Base-by-base conservation (phyloP, 2,797 vertebrate species). In the Anniella stebbinsi region DNA sequence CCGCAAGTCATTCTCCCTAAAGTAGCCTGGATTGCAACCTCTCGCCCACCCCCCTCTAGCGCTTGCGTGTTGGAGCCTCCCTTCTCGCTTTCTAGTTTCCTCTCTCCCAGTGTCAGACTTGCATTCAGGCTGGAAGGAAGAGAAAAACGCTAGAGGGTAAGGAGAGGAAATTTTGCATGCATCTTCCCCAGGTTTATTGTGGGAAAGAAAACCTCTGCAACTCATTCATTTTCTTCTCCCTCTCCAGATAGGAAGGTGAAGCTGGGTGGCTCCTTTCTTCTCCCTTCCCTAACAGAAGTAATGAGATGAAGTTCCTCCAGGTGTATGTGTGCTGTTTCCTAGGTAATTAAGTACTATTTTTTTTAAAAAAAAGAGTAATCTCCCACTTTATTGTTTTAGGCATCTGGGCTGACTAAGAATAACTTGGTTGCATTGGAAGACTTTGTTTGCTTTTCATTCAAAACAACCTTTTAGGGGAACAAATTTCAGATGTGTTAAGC, bases 271-370 rank as follows among this genome's bases (percentile, higher is more conserved):
- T 91, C 82, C 92, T 90, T 93, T 63, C 51, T 8, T 17, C 36
- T 41, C 17, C 30, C 23, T 48, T 51, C 12, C 38, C 80, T 23
- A n/a, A 45, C 60, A 84, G 82, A 30, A 84, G 81, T 2, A 12
- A 84, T n/a, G 94, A 87, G 94, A 97, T 97, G 97, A 93, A 93
- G 83, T 85, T 80, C 80, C 90, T 96, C 89, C 92, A 90, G 93
- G 93, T 96, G 93, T 86, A 94, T 89, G 84, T 93, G 57, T 91
- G 95, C 95, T 88, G 94, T 73, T 93, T 96, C 95, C 90, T 97
- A 93, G 97, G 97, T 97, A 97, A 97, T 87, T 70, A 25, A 69
- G 13, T 21, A 1, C 30, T n/a, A 2, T 21, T 41, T 2, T 13
- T 13, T 4, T 15, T 48, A 60, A 66, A 41, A 66, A 66, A 60